Percentiles rank a stretch among this genome's conserved stretches.
phyloP scores from a whole-genome alignment of 2,888 invertebrate genomes.

The Drosophila atripex region DNA sequence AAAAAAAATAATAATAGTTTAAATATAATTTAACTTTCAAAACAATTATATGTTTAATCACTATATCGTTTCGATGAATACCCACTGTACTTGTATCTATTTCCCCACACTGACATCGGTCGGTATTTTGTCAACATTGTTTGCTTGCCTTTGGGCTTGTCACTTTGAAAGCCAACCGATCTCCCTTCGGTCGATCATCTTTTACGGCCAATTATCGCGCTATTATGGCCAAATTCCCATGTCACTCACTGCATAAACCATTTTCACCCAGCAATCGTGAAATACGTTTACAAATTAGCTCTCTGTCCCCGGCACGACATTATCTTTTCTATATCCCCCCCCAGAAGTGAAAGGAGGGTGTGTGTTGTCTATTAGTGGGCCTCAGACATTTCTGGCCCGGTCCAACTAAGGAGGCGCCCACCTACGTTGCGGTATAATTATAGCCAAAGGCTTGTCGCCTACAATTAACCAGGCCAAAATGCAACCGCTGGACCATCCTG shows the following conservation, averaged over 20 bases:
- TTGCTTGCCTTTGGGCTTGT: conserved; percentile 57
- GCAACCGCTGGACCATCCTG: conserved; percentile 58
- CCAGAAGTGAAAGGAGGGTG: background rate
- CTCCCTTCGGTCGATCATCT: conserved; percentile 38
- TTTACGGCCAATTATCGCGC: conserved; percentile 73
- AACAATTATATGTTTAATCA: background rate
- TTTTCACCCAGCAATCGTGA: conserved; percentile 50
- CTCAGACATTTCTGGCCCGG: conserved; percentile 15
- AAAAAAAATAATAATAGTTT: too few relatives aligned
- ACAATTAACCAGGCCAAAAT: conserved; percentile 56
- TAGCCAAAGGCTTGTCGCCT: conserved; percentile 73
- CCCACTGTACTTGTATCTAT: conserved; percentile 11
- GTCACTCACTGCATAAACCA: conserved; percentile 73
- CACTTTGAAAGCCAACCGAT: conserved; percentile 57
- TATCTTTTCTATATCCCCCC: conserved; percentile 8
- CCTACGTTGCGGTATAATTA: conserved; percentile 74
- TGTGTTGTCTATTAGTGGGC: conserved; percentile 60
- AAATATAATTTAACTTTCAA: too few relatives aligned
- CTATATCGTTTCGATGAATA: background rate
- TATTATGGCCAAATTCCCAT: conserved; percentile 78
- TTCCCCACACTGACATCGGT: conserved; percentile 8
- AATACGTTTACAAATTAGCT: conserved; percentile 78
- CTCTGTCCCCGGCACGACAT: conserved; percentile 38
- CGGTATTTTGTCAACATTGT: conserved; percentile 47
- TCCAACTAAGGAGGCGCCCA: conserved; percentile 60